Evolutionary conservation across 2,888 invertebrate genomes (phyloP), one percentile per base, ranked within the genome.

Genomic region (Galerucella nymphaeae): DNA sequence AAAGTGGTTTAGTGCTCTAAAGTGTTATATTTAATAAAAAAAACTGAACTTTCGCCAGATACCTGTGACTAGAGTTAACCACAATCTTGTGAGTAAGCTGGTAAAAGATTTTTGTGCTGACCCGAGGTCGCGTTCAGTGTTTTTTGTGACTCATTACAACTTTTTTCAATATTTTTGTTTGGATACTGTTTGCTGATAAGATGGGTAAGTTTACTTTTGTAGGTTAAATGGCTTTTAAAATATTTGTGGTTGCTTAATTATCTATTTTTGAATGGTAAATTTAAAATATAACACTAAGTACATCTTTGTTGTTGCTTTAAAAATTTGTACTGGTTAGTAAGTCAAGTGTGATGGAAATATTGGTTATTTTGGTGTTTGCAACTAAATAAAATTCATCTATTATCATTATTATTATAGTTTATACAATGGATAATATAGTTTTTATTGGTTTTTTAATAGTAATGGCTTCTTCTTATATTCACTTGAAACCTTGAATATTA

Each of bases 1-100:
- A 14, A 64, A 14, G 57, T 23, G 45, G 48, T 71, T 66, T 66
- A 42, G 45, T 57, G 66, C 50, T 55, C 58, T 66, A 68, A 55
- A 64, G 65, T 62, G 59, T 50, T 74, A 73, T 74, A 73, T 73
- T 71, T 70, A 71, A 66, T 72, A 53, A 20, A 59, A 70, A n/a
- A 75, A 69, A 71, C 70, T 68, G 68, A 74, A 79, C 79, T 80
- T 80, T 80, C 78, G 75, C 75, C 78, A 77, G 38, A 68, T 78
- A 78, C 77, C 78, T 77, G 77, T 74, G 73, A 75, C 70, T 72
- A 71, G 70, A 73, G 75, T 76, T 77, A 76, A 78, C 76, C 78
- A 75, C 75, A 77, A 72, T 77, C 73, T 76, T 74, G 66, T 77
- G 72, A 66, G 67, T 73, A 71, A 70, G 71, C 73, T 74, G 64